Conservation (phyloP, 2,797 vertebrate genomes). For the Enteromius treurensis region DNA sequence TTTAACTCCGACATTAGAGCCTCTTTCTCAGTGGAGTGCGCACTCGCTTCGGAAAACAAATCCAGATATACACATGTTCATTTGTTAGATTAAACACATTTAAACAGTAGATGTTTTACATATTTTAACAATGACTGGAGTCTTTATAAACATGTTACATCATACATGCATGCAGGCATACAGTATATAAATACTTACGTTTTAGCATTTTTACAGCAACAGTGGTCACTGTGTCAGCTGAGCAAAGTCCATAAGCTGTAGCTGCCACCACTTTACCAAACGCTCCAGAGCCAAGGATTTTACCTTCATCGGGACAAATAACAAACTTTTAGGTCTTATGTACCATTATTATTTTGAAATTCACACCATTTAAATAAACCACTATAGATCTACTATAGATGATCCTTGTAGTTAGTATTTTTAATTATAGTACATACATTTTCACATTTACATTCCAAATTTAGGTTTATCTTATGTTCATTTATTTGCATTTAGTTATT, state of each 20-base stretch:
- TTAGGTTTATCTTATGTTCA: not conserved
- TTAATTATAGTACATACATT: not conserved
- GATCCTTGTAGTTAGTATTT: not conserved
- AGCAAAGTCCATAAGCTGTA: constrained; percentile 91
- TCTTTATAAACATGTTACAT: not conserved
- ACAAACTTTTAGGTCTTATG: not conserved
- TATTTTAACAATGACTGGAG: not conserved
- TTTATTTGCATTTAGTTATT: not conserved
- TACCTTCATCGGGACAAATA: constrained; percentile 76
- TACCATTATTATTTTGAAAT: constrained; percentile 18
- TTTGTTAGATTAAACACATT: not conserved
- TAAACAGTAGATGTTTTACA: not conserved
- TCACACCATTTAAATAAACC: constrained; percentile 7
- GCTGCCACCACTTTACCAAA: constrained; percentile 97
- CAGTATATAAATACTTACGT: constrained; percentile 83
- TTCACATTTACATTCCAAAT: not conserved
- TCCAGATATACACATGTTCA: constrained; percentile 27
- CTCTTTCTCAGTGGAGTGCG: constrained; percentile 93
- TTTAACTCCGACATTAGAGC: constrained; percentile 98
- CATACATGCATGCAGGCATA: not conserved
- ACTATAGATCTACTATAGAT: not conserved
- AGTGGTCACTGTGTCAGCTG: constrained; percentile 88
- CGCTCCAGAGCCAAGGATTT: constrained; percentile 92
- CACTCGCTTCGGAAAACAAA: constrained; percentile 83
- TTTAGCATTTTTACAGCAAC: constrained; percentile 98